phyloP scores from a whole-genome alignment of 1,140 invertebrate genomes.

The Rhagoletis pomonella region DNA sequence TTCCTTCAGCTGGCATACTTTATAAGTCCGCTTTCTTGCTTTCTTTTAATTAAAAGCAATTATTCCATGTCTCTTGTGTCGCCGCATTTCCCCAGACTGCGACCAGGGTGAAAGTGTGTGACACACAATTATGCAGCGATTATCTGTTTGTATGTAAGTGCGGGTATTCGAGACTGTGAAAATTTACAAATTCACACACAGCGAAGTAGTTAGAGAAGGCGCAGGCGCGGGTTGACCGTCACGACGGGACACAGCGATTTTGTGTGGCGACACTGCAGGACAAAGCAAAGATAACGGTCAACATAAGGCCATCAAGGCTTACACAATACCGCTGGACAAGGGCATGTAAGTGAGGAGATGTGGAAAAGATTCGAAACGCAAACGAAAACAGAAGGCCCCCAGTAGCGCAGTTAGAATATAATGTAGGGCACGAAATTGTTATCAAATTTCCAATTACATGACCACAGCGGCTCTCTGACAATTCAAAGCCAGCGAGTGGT shows the following conservation, averaged over 20 bases:
- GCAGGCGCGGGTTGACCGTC: background rate
- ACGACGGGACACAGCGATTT: background rate
- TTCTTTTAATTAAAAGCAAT: conserved; percentile 36
- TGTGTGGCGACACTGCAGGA: background rate
- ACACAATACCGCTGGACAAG: background rate
- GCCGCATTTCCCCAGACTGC: background rate
- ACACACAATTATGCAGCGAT: conserved; percentile 31
- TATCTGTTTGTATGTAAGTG: background rate
- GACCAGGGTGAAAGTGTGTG: background rate
- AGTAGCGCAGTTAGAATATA: background rate
- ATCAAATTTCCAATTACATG: conserved; percentile 40
- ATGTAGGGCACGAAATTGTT: conserved; percentile 7
- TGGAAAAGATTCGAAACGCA: background rate
- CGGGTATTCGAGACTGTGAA: background rate
- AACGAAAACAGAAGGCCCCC: background rate
- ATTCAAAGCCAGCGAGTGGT: background rate
- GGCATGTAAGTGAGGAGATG: background rate
- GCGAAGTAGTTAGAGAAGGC: no score
- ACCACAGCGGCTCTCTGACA: background rate
- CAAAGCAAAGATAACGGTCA: background rate
- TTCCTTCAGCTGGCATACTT: no score
- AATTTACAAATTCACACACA: background rate
- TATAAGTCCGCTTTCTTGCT: background rate
- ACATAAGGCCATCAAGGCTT: background rate
- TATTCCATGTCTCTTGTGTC: background rate